These are phyloP conservation scores for Anabas testudineus DNA, from an alignment of 2,797 vertebrate genomes.

Conservation along the genomic window DNA sequence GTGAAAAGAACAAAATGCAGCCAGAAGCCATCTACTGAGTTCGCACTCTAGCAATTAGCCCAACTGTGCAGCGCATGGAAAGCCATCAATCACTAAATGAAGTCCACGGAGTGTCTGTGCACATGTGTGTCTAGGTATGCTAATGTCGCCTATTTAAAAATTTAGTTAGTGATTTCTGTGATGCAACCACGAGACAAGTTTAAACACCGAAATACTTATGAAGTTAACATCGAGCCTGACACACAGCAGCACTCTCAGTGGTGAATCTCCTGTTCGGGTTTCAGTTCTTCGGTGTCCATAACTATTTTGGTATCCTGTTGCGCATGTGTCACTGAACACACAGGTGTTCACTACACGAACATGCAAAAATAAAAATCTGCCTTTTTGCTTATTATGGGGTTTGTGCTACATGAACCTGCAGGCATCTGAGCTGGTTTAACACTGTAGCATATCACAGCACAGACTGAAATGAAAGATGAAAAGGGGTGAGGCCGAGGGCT, in stretches of 20 bases:
- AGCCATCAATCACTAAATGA: constrained; percentile 50
- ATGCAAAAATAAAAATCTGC: constrained; percentile 12
- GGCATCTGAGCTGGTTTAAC: constrained; percentile 23
- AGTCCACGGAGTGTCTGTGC: constrained; percentile 12
- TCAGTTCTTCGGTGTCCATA: background rate
- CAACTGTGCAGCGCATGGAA: constrained; percentile 30
- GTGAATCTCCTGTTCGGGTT: constrained; percentile 29
- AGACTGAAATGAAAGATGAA: constrained; percentile 56
- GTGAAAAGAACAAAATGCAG: constrained; percentile 48
- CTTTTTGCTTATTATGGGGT: constrained; percentile 20
- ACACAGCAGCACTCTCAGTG: constrained; percentile 9
- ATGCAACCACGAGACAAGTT: constrained; percentile 44
- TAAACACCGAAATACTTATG: constrained; percentile 58
- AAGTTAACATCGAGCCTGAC: constrained; percentile 41
- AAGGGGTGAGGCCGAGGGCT: constrained; percentile 47
- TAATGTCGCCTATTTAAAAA: constrained; percentile 24
- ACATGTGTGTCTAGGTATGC: background rate
- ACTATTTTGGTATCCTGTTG: constrained; percentile 12
- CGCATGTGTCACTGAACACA: constrained; percentile 17
- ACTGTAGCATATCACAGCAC: constrained; percentile 32
- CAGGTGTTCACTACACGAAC: background rate
- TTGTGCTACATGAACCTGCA: constrained; percentile 21
- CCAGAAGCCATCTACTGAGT: constrained; percentile 35
- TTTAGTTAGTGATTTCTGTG: constrained; percentile 48
- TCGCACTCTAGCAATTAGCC: constrained; percentile 54